Conservation (phyloP, 2,113 vertebrate species). For the Mola mola region DNA sequence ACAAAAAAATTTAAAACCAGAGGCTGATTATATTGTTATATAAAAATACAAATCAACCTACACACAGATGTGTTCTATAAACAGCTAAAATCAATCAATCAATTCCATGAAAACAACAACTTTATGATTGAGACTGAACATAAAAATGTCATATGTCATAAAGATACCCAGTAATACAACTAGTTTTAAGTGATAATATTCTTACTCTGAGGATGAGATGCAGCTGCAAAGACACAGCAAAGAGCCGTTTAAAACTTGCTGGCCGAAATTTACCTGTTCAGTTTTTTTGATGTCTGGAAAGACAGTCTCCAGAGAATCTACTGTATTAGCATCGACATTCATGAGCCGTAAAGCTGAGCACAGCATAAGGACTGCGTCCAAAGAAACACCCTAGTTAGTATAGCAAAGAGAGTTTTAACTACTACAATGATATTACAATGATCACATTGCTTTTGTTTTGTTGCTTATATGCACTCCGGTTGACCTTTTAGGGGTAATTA, state of each 20-base stretch:
- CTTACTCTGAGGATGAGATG: background rate
- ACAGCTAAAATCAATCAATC: no score
- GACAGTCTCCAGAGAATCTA: constrained; percentile 55
- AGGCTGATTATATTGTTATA: background rate
- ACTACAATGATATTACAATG: constrained; percentile 18
- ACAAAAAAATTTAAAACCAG: background rate
- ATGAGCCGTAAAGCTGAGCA: constrained; percentile 38
- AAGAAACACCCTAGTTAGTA: constrained; percentile 8
- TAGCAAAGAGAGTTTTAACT: background rate
- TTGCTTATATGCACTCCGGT: constrained; percentile 1
- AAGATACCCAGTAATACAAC: no score
- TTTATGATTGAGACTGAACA: no score
- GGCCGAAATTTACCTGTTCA: constrained; percentile 45
- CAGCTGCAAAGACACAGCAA: constrained; percentile 18
- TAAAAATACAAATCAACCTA: background rate
- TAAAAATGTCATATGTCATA: no score
- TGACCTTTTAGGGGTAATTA: constrained; percentile 46
- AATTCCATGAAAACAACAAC: no score
- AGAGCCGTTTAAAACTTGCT: constrained; percentile 43
- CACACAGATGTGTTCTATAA: background rate
- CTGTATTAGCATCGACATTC: constrained; percentile 52
- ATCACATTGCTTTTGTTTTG: constrained; percentile 22
- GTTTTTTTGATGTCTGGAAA: constrained; percentile 53
- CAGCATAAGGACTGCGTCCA: constrained; percentile 16
- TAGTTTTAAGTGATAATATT: no score